These are phyloP conservation scores for Mirza zaza DNA, from an alignment of 2,113 vertebrate species.

Conservation along the genomic window DNA sequence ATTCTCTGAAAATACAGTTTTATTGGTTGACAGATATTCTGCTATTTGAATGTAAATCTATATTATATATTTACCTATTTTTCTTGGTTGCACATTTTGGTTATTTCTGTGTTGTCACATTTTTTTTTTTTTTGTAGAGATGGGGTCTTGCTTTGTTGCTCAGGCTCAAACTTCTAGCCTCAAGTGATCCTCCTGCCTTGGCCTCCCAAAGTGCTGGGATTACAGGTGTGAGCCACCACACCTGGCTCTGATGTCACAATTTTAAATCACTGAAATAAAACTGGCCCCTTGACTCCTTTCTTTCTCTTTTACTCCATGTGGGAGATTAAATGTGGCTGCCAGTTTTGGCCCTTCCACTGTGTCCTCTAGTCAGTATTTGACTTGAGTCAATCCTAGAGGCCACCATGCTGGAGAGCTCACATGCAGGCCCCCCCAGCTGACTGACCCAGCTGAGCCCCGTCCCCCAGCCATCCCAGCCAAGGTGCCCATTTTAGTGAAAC, in stretches of 20 bases:
- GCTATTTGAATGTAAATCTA: neutral
- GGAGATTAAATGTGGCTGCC: neutral
- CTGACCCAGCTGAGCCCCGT: neutral
- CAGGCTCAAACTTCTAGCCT: no score
- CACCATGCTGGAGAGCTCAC: neutral
- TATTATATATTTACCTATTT: neutral
- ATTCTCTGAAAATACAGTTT: neutral
- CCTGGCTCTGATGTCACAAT: neutral
- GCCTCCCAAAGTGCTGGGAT: no score
- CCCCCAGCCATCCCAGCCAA: neutral
- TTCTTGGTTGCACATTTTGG: neutral
- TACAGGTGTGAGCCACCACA: no score
- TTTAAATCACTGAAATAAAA: constrained; percentile 1
- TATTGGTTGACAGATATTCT: neutral
- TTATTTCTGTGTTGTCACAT: neutral
- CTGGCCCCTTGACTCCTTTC: neutral
- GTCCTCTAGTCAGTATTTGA: neutral
- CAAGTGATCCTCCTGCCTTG: no score
- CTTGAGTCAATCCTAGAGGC: neutral
- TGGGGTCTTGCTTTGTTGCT: no score
- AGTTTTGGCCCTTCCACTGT: neutral
- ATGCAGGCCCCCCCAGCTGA: accelerated
- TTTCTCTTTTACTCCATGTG: neutral
- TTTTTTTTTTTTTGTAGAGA: no score
- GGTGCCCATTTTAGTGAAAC: neutral